Evolutionary conservation across 1,140 invertebrate genomes (phyloP), one percentile per base, ranked within the genome.

Genomic region (Drosophila lowei): DNA sequence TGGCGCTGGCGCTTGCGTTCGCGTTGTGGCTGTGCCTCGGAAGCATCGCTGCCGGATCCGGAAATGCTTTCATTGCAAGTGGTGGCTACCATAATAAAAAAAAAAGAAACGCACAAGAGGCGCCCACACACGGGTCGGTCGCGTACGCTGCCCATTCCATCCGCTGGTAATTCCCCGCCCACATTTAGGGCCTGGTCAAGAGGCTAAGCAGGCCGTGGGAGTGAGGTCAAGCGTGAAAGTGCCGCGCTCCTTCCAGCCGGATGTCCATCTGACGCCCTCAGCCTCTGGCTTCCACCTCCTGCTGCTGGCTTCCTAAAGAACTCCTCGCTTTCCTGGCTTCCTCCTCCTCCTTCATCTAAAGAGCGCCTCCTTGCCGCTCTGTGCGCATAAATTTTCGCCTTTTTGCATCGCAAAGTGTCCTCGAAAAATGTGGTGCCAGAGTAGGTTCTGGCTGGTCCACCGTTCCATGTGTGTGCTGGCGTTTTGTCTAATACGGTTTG

Each of bases 51-150:
- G 61, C 72, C 83, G 84, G 83, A 89, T 79, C 47, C 83, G 83
- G 83, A 88, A 88, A 88, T 88, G 83, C 84, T 88, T 88, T 88
- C 83, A 88, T 89, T 73, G 79, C 83, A 75, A 86, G 83, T 80
- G 81, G 65, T 74, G 80, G 63, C 53, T 81, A 72, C 86, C 86
- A 79, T 83, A 88, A 76, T 75, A 73, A 58, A 72, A 66, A 55
- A 59, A 48, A 38, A 59, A 23, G n/a, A 9, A 67, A 72, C 78
- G 60, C 61, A 80, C 77, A 46, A 62, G 43, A 53, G 64, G 25
- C 44, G 28, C 28, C 52, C 58, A 72, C 58, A 63, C 59, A 73
- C 57, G 28, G 21, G 38, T 18, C 18, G 18, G 15, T 13, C 59
- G n/a, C 16, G 28, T 21, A 70, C 52, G 46, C 34, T 41, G 11